Base-by-base conservation (phyloP, 2,797 vertebrate genomes). In the Tokudaia muenninki region DNA sequence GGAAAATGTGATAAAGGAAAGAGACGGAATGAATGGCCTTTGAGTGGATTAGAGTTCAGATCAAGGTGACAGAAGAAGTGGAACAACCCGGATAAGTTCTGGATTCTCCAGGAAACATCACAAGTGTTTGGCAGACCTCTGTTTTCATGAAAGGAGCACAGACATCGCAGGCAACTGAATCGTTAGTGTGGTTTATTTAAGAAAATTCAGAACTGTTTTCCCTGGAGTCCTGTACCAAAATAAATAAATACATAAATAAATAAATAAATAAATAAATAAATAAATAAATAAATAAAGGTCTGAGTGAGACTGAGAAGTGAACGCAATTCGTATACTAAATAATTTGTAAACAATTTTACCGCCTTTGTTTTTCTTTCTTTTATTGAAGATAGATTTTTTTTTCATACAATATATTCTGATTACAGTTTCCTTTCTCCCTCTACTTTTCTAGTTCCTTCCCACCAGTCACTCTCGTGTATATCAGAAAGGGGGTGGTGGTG, bases 51-150 rank as follows among this genome's bases (percentile, higher is more conserved):
- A 75, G n/a, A 77, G 44, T 94, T 94, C 37, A 92, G 94, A 89
- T 88, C 31, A 86, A 91, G 83, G 87, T 9, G 77, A 7, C 79
- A 65, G 41, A 78, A 72, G 89, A 13, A 67, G 44, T 89, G 13
- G 79, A 72, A 47, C 47, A 94, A 80, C 19, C 21, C 61, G 92
- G 29, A 41, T 41, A 77, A 61, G 50, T 63, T 92, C 19, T 91
- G 59, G 63, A 87, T 72, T 94, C 88, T 74, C 12, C 81, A 89
- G 92, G 83, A 94, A 95, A 86, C 21, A 92, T 80, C 80, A 26
- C 67, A 70, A 47, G n/a, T 92, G 14, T 87, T 96, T 97, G 88
- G n/a, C 90, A 82, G 75, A 80, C 24, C 17, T 22, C 11, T 34
- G 11, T 78, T 93, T 41, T 91, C n/a, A 24, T 94, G 89, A 79